These are phyloP conservation scores for Lordiphosa collinella DNA, from an alignment of 1,140 invertebrate genomes.

Conservation along the genomic window DNA sequence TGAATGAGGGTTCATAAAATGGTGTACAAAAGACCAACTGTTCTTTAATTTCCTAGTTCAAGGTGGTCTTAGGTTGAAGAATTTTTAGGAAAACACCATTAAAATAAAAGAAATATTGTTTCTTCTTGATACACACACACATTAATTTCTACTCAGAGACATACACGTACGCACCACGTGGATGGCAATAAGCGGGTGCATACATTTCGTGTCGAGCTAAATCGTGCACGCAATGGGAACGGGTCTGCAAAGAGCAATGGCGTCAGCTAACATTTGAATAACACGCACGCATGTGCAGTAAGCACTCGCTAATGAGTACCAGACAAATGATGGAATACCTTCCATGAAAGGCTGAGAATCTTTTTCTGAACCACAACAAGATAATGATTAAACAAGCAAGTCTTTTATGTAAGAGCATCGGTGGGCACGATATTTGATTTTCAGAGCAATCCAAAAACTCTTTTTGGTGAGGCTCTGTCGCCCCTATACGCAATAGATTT, in stretches of 20 bases:
- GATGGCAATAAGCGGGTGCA: constrained; percentile 62
- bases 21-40: background rate
- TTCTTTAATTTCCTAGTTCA: constrained; percentile 47
- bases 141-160: too few relatives aligned
- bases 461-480: too few relatives aligned
- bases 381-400: too few relatives aligned
- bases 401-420: too few relatives aligned
- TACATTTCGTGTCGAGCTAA: constrained; percentile 56
- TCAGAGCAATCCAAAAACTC: too few relatives aligned
- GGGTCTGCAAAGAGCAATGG: constrained; percentile 52
- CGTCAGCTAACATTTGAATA: constrained; percentile 74
- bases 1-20: too few relatives aligned
- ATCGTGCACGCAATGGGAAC: constrained; percentile 34
- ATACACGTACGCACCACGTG: constrained; percentile 30
- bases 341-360: too few relatives aligned
- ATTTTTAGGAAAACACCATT: constrained; percentile 30
- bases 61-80: constrained; percentile 16
- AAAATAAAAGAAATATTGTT: constrained; percentile 49
- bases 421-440: too few relatives aligned
- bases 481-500: too few relatives aligned
- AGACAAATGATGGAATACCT: too few relatives aligned
- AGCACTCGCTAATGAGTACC: background rate
- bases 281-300: constrained; percentile 56
- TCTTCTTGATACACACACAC: constrained; percentile 16
- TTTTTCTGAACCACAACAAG: too few relatives aligned